phyloP scores from a whole-genome alignment of 2,797 vertebrate species.

The Cryptoblepharus egeriae region DNA sequence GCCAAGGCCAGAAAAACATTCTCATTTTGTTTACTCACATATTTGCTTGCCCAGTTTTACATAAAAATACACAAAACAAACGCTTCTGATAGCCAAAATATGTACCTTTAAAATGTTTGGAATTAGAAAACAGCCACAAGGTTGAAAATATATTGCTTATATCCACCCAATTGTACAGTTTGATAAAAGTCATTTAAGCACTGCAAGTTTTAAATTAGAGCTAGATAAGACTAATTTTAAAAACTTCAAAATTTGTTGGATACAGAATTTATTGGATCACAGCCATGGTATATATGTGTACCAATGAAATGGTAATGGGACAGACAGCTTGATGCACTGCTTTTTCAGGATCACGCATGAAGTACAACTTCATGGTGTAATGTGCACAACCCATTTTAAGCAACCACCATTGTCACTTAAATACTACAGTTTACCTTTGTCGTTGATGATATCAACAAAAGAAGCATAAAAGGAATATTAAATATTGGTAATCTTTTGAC shows the following conservation, averaged over 20 bases:
- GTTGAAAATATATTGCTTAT: not conserved
- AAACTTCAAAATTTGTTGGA: no score
- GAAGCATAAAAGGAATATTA: not conserved
- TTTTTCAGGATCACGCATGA: not conserved
- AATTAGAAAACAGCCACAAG: not conserved
- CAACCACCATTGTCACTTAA: not conserved
- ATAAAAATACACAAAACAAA: slow-evolving; percentile 9
- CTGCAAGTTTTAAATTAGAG: not conserved
- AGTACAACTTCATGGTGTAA: not conserved
- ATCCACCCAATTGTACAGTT: not conserved
- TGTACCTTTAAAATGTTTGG: not conserved
- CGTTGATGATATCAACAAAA: no score
- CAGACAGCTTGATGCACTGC: not conserved
- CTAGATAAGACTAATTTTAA: no score
- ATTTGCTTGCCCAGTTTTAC: not conserved
- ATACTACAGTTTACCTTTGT: not conserved
- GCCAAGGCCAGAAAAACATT: not conserved
- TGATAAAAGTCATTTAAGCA: not conserved
- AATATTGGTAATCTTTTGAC: not conserved
- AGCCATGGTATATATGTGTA: not conserved
- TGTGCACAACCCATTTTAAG: not conserved
- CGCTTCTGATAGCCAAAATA: not conserved
- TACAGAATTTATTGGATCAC: not conserved
- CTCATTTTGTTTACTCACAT: slow-evolving; percentile 2
- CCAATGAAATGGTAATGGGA: not conserved